phyloP scores from a whole-genome alignment of 2,888 invertebrate genomes.

The Serripes groenlandicus region DNA sequence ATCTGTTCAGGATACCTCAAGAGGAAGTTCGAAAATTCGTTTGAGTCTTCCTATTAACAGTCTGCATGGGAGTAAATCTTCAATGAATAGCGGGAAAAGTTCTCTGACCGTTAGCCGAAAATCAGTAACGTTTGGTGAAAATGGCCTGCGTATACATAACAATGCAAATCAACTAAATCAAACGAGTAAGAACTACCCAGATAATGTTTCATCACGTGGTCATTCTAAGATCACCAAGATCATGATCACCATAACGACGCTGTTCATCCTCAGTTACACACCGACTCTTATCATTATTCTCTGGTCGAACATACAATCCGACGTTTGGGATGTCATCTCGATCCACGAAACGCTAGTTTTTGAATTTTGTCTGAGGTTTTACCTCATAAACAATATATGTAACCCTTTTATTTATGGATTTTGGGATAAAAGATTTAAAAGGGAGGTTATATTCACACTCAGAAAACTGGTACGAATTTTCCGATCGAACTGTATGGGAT shows the following conservation, averaged over 20 bases:
- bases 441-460: constrained; percentile 52
- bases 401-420: constrained; percentile 73
- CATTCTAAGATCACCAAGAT: constrained; percentile 70
- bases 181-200: neutral
- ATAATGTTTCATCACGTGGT: constrained; percentile 8
- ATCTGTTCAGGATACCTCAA: neutral
- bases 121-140: neutral
- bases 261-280: constrained; percentile 66
- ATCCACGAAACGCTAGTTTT: constrained; percentile 39
- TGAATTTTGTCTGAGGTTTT: constrained; percentile 61
- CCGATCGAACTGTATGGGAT: too few species aligned
- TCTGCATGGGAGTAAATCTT: neutral
- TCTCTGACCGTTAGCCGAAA: neutral
- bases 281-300: constrained; percentile 65
- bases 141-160: constrained; percentile 35
- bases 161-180: neutral
- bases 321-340: constrained; percentile 55
- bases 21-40: neutral
- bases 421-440: constrained; percentile 67
- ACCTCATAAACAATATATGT: constrained; percentile 68
- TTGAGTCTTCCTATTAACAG: constrained; percentile 4
- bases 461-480: constrained; percentile 20
- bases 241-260: constrained; percentile 66
- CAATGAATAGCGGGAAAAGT: neutral
- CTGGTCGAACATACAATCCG: constrained; percentile 46